A percentile compares a stretch with the other conserved stretches of the same genome.
Evolutionary conservation across 2,888 invertebrate genomes (phyloP).

Genomic region (Perdita meconis): DNA sequence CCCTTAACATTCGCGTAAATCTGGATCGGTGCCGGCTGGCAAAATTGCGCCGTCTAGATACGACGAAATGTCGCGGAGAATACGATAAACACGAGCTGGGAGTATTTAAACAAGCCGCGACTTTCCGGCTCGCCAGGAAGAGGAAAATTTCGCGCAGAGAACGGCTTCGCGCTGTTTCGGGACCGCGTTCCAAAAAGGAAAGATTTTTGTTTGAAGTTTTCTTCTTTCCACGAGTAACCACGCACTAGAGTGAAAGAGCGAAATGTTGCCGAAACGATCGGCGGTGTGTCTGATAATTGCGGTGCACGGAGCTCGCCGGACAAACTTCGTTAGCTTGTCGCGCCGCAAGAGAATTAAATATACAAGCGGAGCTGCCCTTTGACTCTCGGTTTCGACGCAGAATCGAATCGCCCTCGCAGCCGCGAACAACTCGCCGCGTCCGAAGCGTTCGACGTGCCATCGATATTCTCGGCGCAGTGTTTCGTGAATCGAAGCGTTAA

Average conservation of each 20-base stretch:
- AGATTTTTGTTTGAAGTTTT: neutral
- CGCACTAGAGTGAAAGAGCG: neutral
- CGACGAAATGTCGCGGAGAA: constrained; percentile 25
- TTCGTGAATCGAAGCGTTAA: neutral
- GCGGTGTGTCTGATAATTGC: constrained; percentile 33
- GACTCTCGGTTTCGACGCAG: constrained; percentile 19
- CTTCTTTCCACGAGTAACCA: neutral
- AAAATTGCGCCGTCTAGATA: constrained; percentile 18
- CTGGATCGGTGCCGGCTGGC: constrained; percentile 15
- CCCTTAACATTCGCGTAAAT: constrained; percentile 24
- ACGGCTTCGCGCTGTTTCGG: neutral
- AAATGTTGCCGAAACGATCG: constrained; percentile 30
- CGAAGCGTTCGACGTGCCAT: too few relatives aligned
- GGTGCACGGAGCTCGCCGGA: too few relatives aligned
- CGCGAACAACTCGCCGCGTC: too few relatives aligned
- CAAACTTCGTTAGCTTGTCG: constrained; percentile 51
- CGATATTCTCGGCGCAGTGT: too few relatives aligned
- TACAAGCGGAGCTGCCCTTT: constrained; percentile 33
- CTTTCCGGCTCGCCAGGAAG: neutral
- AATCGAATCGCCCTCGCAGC: neutral
- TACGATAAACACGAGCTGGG: constrained; percentile 31
- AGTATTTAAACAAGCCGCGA: constrained; percentile 25
- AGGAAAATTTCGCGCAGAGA: neutral
- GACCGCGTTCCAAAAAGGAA: neutral
- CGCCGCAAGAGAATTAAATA: constrained; percentile 55